Evolutionary conservation across 2,113 vertebrate species (phyloP).

Genomic region (Vulpes vulpes): DNA sequence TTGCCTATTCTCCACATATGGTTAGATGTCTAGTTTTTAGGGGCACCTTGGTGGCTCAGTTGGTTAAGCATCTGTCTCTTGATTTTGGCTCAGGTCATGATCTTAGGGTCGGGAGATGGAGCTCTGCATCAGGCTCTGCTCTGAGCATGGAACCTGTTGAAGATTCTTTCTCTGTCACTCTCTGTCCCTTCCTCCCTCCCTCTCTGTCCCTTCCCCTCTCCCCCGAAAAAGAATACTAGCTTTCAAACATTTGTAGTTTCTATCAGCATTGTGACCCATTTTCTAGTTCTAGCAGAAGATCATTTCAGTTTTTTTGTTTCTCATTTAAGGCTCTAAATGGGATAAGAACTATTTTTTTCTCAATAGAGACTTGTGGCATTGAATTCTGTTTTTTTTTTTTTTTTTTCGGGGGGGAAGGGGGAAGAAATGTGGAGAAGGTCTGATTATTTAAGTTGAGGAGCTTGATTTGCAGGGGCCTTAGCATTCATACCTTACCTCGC

Average conservation of each 20-base stretch:
- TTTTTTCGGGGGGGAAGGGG: neutral
- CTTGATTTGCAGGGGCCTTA: neutral
- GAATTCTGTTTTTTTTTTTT: neutral
- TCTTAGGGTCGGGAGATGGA: neutral
- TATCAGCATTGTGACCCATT: neutral
- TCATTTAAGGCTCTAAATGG: neutral
- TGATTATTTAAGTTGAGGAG: constrained; percentile 17
- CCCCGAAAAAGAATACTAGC: neutral
- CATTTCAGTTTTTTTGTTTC: neutral
- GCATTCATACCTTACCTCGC: neutral
- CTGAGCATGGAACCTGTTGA: neutral
- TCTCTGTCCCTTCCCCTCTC: no score
- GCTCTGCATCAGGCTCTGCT: neutral
- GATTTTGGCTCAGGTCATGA: neutral
- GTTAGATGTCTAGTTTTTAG: neutral
- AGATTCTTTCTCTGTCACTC: neutral
- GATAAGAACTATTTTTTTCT: neutral
- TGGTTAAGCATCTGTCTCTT: neutral
- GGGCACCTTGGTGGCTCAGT: neutral
- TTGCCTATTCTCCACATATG: neutral
- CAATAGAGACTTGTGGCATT: constrained; percentile 14
- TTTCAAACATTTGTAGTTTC: neutral
- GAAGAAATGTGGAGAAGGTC: neutral
- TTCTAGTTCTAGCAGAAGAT: neutral
- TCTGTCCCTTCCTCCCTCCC: neutral